phyloP scores from a whole-genome alignment of 1,140 invertebrate species.

The Odontomachus brunneus region DNA sequence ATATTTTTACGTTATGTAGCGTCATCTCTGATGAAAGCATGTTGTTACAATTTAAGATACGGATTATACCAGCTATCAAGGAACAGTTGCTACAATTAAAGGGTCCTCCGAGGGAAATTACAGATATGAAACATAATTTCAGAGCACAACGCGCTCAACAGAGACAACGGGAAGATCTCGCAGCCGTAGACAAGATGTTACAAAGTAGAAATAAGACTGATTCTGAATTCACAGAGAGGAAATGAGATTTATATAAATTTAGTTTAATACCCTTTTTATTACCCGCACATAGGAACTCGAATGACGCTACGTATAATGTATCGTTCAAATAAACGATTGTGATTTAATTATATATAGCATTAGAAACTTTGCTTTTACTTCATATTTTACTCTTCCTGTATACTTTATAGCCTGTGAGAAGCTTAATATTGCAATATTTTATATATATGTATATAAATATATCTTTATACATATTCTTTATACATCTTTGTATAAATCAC shows the following conservation, averaged over 20 bases:
- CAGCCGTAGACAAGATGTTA: slow-evolving; percentile 75
- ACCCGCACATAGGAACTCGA: neutral
- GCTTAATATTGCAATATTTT: neutral
- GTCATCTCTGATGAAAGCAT: slow-evolving; percentile 2
- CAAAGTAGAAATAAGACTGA: slow-evolving; percentile 61
- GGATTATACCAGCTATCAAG: slow-evolving; percentile 82
- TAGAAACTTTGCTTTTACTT: neutral
- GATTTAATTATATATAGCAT: neutral
- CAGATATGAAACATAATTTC: slow-evolving; percentile 71
- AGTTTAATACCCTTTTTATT: slow-evolving; percentile 35
- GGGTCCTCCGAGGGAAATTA: slow-evolving; percentile 5
- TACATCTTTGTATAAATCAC: slow-evolving; percentile 18
- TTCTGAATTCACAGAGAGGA: neutral
- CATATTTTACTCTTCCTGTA: neutral
- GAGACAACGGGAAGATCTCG: slow-evolving; percentile 75
- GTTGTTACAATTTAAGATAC: slow-evolving; percentile 80
- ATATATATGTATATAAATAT: slow-evolving; percentile 30
- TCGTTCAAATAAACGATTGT: slow-evolving; percentile 14
- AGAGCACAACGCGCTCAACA: slow-evolving; percentile 75
- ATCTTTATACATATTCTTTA: slow-evolving; percentile 30
- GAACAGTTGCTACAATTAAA: slow-evolving; percentile 75
- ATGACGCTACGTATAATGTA: slow-evolving; percentile 33
- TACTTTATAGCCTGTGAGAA: neutral
- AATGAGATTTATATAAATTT: neutral
- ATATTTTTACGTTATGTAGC: too few relatives aligned